Conservation (phyloP, 2,888 invertebrate genomes). For the Palloptera scutellata region DNA sequence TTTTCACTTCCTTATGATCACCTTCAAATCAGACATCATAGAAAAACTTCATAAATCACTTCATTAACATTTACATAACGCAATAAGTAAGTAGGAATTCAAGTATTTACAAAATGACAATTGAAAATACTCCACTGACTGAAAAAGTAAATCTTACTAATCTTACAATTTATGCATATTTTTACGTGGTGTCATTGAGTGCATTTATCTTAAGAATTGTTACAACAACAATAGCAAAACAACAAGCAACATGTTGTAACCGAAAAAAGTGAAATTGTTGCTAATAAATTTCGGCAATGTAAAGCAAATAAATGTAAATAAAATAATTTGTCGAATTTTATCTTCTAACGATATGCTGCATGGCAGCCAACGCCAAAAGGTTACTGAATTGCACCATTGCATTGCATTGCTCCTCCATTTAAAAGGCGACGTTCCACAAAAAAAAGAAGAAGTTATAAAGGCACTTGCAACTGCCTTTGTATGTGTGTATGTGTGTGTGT, state of each 20-base stretch:
- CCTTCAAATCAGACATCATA: background rate
- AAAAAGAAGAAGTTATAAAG: background rate
- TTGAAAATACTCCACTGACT: too few species aligned
- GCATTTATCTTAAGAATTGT: slow-evolving; percentile 30
- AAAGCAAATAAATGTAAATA: slow-evolving; percentile 32
- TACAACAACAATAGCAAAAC: slow-evolving; percentile 12
- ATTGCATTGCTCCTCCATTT: background rate
- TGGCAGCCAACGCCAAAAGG: slow-evolving; percentile 26
- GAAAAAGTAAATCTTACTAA: too few species aligned
- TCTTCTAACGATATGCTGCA: background rate
- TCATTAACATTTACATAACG: slow-evolving; percentile 25
- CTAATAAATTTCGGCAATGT: slow-evolving; percentile 35
- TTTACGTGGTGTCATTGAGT: slow-evolving; percentile 24
- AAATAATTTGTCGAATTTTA: slow-evolving; percentile 30
- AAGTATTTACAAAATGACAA: too few species aligned
- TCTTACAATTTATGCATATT: too few species aligned
- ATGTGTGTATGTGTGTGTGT: background rate
- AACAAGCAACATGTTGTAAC: background rate
- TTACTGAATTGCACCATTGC: slow-evolving; percentile 27
- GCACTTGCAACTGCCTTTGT: background rate
- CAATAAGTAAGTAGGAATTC: too few species aligned
- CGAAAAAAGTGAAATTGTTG: slow-evolving; percentile 38
- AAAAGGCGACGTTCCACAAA: background rate
- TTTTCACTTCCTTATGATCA: too few species aligned
- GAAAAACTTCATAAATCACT: slow-evolving; percentile 25